Conservation (phyloP, 1,140 invertebrate species). For the Lepidurus packardi region DNA sequence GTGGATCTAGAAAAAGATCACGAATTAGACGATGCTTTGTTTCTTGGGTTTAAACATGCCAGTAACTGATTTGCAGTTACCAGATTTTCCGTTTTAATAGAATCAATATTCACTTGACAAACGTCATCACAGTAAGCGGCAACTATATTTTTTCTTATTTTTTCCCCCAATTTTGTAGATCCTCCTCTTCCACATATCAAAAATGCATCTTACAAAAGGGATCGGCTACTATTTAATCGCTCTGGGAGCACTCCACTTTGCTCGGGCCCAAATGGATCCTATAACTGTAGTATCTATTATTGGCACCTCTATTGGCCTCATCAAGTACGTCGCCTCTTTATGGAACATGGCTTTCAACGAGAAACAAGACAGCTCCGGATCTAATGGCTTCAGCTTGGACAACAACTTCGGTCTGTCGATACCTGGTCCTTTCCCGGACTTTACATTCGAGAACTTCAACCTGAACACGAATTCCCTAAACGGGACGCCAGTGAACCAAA, state of each 20-base stretch:
- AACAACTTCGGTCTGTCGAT: conserved; percentile 25
- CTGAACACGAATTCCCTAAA: conserved; percentile 23
- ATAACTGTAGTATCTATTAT: conserved; percentile 28
- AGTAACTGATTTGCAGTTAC: too few relatives aligned
- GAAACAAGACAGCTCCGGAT: not conserved
- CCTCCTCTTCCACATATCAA: not conserved
- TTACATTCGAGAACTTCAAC: not conserved
- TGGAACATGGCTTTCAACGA: conserved; percentile 31
- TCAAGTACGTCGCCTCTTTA: conserved; percentile 29
- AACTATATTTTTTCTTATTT: not conserved
- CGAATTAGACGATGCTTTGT: too few relatives aligned
- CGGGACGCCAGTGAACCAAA: not conserved
- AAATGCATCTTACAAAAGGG: not conserved
- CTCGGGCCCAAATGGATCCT: conserved; percentile 24
- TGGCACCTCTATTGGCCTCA: conserved; percentile 27
- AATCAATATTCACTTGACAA: not conserved
- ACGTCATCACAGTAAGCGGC: not conserved
- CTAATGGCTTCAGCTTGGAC: not conserved
- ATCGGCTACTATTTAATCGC: not conserved
- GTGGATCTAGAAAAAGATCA: too few relatives aligned
- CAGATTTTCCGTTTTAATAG: too few relatives aligned
- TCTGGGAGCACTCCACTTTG: not conserved
- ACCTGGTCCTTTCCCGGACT: conserved; percentile 29
- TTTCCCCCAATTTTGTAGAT: not conserved
- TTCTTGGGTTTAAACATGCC: too few relatives aligned